These are phyloP conservation scores for Pangasius larnaudii DNA, from an alignment of 2,797 vertebrate genomes.

Conservation along the genomic window DNA sequence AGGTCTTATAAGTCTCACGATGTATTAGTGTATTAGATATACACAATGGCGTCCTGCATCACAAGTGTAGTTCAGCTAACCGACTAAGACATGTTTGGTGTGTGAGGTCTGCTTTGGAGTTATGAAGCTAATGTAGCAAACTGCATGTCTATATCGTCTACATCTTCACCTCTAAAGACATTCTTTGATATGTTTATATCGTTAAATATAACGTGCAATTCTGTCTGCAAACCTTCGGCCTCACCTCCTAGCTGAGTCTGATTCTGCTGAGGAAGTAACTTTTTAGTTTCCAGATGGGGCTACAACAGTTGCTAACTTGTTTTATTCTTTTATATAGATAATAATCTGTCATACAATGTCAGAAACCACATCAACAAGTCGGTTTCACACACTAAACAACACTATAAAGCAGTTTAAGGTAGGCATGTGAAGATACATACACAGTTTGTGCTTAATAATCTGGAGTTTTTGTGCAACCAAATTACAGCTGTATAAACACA, in stretches of 20 bases:
- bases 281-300: background rate
- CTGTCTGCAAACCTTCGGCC: background rate
- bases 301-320: background rate
- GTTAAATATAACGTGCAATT: background rate
- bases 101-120: background rate
- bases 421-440: background rate
- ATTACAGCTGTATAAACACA: background rate
- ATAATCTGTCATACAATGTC: background rate
- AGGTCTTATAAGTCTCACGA: background rate
- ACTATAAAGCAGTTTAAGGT: background rate
- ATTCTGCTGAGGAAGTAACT: background rate
- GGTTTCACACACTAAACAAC: background rate
- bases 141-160: background rate
- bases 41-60: background rate
- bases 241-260: background rate
- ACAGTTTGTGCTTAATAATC: background rate
- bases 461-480: background rate
- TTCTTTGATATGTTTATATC: background rate
- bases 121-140: background rate
- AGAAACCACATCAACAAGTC: background rate
- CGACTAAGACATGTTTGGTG: background rate
- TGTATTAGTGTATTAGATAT: background rate
- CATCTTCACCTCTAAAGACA: background rate
- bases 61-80: background rate
- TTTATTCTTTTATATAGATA: conserved; percentile 3